Base-by-base conservation (phyloP, 2,797 vertebrate species). In the Trachops cirrhosus region DNA sequence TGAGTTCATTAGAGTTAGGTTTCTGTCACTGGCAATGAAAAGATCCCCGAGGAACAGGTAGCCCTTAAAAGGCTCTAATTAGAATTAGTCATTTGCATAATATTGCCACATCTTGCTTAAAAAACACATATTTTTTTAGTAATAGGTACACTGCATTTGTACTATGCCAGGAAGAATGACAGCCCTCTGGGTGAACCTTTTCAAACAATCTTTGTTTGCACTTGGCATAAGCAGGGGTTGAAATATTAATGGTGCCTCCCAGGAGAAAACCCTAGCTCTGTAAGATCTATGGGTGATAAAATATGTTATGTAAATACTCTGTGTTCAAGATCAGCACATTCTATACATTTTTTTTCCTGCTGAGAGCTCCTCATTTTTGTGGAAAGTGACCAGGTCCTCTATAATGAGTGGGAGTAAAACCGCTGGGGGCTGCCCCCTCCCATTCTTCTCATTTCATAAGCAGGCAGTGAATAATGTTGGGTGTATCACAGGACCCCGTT, bases 191-290 rank as follows among this genome's bases (percentile, higher is more conserved):
- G 94, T 94, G 93, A 94, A 93, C 92, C 48, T 68, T 91, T 92
- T 87, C 75, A 97, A 87, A 96, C 91, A 97, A 97, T 75, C 82
- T 97, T 71, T 94, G 93, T 90, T 96, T 97, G 74, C 46, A 85
- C 97, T 88, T 94, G 95, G 44, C 52, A 89, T 80, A 41, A 9
- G 67, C 34, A 93, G 96, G 57, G 83, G 44, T 73, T 98, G 94
- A 97, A 97, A 97, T 89, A 97, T 75, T 97, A 98, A 95, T 68
- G 97, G 82, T 94, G 48, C n/a, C n/a, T 77, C 86, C 96, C 79
- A 8, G 89, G 97, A 93, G 94, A 96, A 97, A 96, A 83, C 24
- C 26, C 39, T 21, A 12, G 41, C 96, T 97, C 95, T 94, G 26
- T 75, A 75, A 92, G 34, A 68, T 93, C 78, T 93, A 57, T 93